These are phyloP conservation scores for Drosophila baimaii DNA, from an alignment of 1,140 invertebrate genomes.

Conservation along the genomic window DNA sequence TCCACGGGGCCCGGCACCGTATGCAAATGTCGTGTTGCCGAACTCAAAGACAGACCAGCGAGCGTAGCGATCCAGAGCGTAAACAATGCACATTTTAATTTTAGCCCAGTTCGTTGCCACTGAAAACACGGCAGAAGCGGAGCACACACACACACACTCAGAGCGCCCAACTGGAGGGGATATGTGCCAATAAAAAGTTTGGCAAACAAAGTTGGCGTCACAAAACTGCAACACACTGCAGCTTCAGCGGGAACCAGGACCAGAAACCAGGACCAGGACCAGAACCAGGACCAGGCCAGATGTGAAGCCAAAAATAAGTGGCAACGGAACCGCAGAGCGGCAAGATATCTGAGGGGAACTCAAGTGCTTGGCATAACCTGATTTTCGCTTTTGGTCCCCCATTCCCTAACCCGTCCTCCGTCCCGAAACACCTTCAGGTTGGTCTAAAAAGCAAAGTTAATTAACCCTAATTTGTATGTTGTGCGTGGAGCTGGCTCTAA, in stretches of 20 bases:
- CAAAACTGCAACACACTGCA: constrained; percentile 77
- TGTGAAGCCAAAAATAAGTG: constrained; percentile 63
- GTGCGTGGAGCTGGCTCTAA: constrained; percentile 31
- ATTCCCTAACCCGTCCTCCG: neutral
- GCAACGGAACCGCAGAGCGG: constrained; percentile 24
- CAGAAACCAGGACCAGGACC: constrained; percentile 8
- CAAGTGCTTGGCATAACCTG: constrained; percentile 55
- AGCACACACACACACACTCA: too few relatives aligned
- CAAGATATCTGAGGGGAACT: constrained; percentile 17
- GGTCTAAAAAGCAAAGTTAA: constrained; percentile 67
- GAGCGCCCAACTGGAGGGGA: constrained; percentile 50
- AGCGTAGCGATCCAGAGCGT: constrained; percentile 37
- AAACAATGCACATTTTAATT: constrained; percentile 79
- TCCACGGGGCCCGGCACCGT: constrained; percentile 20
- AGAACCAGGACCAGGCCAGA: constrained; percentile 22
- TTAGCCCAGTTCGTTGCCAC: constrained; percentile 75
- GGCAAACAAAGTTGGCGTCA: constrained; percentile 82
- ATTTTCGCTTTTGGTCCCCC: constrained; percentile 35
- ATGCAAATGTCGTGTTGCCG: constrained; percentile 65
- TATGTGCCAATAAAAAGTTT: constrained; percentile 83
- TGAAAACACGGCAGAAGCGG: constrained; percentile 58
- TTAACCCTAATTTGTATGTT: constrained; percentile 75
- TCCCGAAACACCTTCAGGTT: constrained; percentile 25
- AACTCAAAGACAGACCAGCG: constrained; percentile 26
- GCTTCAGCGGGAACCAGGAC: constrained; percentile 20